These are phyloP conservation scores for Euproctis similis DNA, from an alignment of 2,888 invertebrate species.

Conservation along the genomic window DNA sequence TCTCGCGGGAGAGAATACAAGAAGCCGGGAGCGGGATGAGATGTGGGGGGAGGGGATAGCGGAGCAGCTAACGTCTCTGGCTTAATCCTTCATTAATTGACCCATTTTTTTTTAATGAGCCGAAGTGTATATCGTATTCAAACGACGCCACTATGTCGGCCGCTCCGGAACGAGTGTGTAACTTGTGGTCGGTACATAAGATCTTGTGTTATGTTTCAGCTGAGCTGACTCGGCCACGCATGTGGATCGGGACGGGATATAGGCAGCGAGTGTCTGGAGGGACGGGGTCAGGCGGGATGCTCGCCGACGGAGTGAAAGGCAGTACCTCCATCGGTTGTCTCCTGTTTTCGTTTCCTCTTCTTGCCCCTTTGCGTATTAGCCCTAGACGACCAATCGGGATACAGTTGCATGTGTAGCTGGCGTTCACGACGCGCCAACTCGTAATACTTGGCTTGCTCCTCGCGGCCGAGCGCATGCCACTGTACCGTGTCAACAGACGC, in stretches of 20 bases:
- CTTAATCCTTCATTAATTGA: slow-evolving; percentile 68
- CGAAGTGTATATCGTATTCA: slow-evolving; percentile 33
- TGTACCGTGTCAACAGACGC: slow-evolving; percentile 70
- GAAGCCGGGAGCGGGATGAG: slow-evolving; percentile 23
- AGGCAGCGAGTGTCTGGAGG: slow-evolving; percentile 6
- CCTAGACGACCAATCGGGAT: slow-evolving; percentile 99
- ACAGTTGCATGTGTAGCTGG: slow-evolving; percentile 99
- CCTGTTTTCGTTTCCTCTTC: slow-evolving; percentile 99
- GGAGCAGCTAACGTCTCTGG: slow-evolving; percentile 56
- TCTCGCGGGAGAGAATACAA: slow-evolving; percentile 33
- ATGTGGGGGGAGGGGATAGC: slow-evolving; percentile 21
- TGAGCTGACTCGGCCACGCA: slow-evolving; percentile 12
- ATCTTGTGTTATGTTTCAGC: slow-evolving; percentile 9
- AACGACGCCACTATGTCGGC: slow-evolving; percentile 46
- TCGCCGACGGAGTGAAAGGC: slow-evolving; percentile 71
- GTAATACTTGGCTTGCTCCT: slow-evolving; percentile 99
- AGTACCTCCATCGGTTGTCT: slow-evolving; percentile 97
- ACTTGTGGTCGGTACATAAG: slow-evolving; percentile 32
- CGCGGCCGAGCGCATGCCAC: slow-evolving; percentile 99
- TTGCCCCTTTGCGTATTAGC: slow-evolving; percentile 99
- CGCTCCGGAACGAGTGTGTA: slow-evolving; percentile 36
- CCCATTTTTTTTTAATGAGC: slow-evolving; percentile 63
- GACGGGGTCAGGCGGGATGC: slow-evolving; percentile 15
- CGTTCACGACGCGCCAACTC: slow-evolving; percentile 98
- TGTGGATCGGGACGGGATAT: slow-evolving; percentile 13